Evolutionary conservation across 2,888 invertebrate species (phyloP).

Genomic region (Clostera curtula): DNA sequence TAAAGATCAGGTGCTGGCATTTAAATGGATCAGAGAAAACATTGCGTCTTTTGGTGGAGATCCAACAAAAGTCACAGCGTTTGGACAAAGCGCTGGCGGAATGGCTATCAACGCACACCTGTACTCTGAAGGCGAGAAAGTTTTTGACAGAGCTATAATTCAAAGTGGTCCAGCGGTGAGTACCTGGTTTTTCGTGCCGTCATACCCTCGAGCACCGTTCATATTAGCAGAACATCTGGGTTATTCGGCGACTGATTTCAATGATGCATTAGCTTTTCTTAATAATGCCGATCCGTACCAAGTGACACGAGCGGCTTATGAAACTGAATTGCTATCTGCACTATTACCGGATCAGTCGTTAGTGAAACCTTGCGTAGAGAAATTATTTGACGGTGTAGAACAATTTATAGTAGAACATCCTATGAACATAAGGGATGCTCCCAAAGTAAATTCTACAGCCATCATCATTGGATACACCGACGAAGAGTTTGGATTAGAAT

Average conservation of each 20-base stretch:
- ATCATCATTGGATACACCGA: not conserved
- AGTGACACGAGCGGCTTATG: conserved; percentile 8
- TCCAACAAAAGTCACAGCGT: conserved; percentile 22
- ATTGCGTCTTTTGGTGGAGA: conserved; percentile 31
- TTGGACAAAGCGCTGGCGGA: conserved; percentile 30
- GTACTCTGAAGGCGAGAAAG: conserved; percentile 18
- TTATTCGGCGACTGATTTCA: conserved; percentile 19
- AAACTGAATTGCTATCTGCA: no score
- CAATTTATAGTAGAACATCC: conserved; percentile 15
- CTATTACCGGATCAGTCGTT: not conserved
- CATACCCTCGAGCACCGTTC: conserved; percentile 16
- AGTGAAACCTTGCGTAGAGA: conserved; percentile 18
- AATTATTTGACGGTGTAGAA: conserved; percentile 10
- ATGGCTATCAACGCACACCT: conserved; percentile 25
- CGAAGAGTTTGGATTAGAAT: not conserved
- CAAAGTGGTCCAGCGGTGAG: conserved; percentile 27
- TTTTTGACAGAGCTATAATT: conserved; percentile 26
- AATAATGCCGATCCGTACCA: conserved; percentile 8
- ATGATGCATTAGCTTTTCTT: conserved; percentile 25
- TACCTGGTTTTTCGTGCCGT: conserved; percentile 13
- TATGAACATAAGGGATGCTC: conserved; percentile 6
- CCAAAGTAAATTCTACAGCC: not conserved
- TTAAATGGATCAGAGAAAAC: conserved; percentile 32
- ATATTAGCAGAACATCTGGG: conserved; percentile 27
- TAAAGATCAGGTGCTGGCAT: conserved; percentile 28